phyloP scores from a whole-genome alignment of 2,888 invertebrate species.

The Noctua janthina region DNA sequence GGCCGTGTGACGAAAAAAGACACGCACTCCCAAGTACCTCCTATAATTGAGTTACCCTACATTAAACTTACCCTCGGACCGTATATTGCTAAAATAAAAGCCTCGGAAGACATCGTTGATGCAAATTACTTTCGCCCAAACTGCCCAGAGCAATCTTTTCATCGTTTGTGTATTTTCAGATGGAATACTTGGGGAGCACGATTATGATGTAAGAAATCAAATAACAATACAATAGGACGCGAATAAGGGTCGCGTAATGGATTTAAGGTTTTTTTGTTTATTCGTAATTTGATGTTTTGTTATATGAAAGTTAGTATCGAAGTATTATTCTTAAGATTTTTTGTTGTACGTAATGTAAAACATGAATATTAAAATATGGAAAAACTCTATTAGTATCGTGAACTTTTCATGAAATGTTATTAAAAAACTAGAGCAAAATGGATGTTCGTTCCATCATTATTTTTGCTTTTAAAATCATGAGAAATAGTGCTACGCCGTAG shows the following conservation, averaged over 20 bases:
- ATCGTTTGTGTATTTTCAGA: conserved; percentile 53
- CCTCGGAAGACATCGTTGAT: conserved; percentile 68
- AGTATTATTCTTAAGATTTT: conserved; percentile 2
- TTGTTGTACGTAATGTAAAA: neutral
- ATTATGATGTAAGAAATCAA: conserved; percentile 47
- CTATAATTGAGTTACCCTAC: conserved; percentile 85
- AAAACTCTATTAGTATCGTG: neutral
- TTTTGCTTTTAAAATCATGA: neutral
- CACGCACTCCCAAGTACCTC: conserved; percentile 72
- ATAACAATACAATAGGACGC: conserved; percentile 32
- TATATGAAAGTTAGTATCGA: conserved; percentile 15
- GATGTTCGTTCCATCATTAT: neutral
- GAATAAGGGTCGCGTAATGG: conserved; percentile 19
- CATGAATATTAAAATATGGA: neutral
- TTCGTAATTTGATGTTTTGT: conserved; percentile 9
- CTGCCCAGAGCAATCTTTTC: conserved; percentile 56
- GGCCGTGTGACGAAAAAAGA: conserved; percentile 59
- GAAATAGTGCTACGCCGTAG: conserved; percentile 30
- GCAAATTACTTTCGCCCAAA: conserved; percentile 60
- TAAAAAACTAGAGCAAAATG: neutral
- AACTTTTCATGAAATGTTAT: neutral
- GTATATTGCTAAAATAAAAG: conserved; percentile 84
- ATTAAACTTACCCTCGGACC: conserved; percentile 82
- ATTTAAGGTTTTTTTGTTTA: conserved; percentile 27
- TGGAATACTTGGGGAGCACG: conserved; percentile 5